These are phyloP conservation scores for Benitochromis conjunctus DNA, from an alignment of 2,113 vertebrate species.

Conservation along the genomic window DNA sequence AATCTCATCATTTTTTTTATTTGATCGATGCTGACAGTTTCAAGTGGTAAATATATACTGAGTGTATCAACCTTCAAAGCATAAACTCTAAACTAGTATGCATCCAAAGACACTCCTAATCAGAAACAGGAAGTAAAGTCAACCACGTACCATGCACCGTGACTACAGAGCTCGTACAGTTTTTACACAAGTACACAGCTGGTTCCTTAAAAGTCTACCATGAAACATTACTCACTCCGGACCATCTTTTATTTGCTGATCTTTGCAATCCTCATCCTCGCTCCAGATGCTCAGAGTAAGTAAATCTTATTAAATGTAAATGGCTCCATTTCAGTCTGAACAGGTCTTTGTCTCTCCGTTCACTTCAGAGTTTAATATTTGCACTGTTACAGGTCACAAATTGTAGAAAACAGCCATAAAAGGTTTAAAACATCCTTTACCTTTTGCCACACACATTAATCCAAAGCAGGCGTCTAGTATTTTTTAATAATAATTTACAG, in stretches of 20 bases:
- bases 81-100: background rate
- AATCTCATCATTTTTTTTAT: background rate
- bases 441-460: background rate
- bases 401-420: background rate
- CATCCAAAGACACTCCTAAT: background rate
- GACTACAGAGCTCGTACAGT: background rate
- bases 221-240: background rate
- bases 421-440: background rate
- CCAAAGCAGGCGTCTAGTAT: accelerated
- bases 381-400: background rate
- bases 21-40: background rate
- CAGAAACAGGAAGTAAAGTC: slow-evolving; percentile 22
- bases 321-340: background rate
- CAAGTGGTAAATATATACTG: background rate
- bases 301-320: background rate
- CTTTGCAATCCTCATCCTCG: background rate
- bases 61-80: background rate
- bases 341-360: background rate
- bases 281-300: background rate
- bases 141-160: background rate
- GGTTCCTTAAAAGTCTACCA: background rate
- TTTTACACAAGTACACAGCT: background rate
- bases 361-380: background rate
- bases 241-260: background rate
- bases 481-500: background rate